Evolutionary conservation across 1,140 invertebrate species (phyloP), one percentile per base, ranked within the genome.

Genomic region (Vanessa tameamea): DNA sequence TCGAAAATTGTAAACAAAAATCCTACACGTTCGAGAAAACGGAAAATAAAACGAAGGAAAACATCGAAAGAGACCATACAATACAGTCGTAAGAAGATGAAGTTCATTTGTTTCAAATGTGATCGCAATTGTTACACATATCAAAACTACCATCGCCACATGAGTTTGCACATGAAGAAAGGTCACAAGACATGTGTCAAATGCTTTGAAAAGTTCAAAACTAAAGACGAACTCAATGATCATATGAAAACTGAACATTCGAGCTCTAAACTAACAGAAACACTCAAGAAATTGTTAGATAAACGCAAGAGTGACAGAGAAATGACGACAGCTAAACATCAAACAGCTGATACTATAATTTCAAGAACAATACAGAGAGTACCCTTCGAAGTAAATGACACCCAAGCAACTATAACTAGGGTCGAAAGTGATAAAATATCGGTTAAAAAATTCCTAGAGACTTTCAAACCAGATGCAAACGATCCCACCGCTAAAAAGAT

Each of bases 121-220:
- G 83, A 86, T 8, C 87, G 83, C 72, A 84, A 89, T 43, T 92
- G 90, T 37, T 90, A 87, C 16, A 91, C 90, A 4, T 85, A 78
- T 8, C 86, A 91, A 67, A 90, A 91, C 59, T 91, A 81, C 51
- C 73, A 91, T n/a, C 82, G 88, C 15, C 90, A 92, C 48, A 76
- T 88, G 55, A 82, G 70, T 15, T 78, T 85, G 9, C 89, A 90
- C 43, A 74, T 73, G 12, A 85, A 83, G 64, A 73, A 80, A 31
- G 77, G 81, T 15, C 51, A 31, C 0, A 86, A 86, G 61, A 79
- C 71, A 5, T 92, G 90, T 67, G 86, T 92, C 0, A 92, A 90
- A 75, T 92, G 90, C 16, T 69, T 77, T 0, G 75, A 78, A 76
- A 68, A 65, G 1, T 92, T 92, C 69, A 78, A 72, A 63, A 80